Percentiles rank a stretch among this genome's conserved stretches.
Conservation (phyloP, 2,888 invertebrate species). For the Trissoscelio sp. region DNA sequence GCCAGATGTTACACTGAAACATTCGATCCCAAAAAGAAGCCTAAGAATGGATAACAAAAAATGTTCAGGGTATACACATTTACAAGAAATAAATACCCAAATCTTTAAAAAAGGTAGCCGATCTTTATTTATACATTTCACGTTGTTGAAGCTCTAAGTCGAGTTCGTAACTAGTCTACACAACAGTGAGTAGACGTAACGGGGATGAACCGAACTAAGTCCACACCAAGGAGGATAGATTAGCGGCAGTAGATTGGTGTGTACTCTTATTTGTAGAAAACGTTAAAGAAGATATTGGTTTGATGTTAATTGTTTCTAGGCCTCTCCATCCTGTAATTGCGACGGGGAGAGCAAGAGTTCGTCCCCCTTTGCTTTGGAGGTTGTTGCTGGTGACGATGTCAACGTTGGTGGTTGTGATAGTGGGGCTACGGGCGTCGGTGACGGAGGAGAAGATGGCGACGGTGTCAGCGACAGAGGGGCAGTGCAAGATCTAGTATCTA, state of each 20-base stretch:
- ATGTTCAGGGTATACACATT: too few relatives aligned
- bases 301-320: slow-evolving; percentile 30
- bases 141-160: slow-evolving; percentile 62
- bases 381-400: slow-evolving; percentile 68
- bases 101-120: slow-evolving; percentile 75
- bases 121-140: slow-evolving; percentile 75
- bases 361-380: slow-evolving; percentile 75
- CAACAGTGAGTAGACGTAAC: slow-evolving; percentile 62
- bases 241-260: slow-evolving; percentile 69
- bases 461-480: slow-evolving; percentile 71
- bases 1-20: too few relatives aligned
- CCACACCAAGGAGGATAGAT: slow-evolving; percentile 59
- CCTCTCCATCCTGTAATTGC: slow-evolving; percentile 78
- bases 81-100: too few relatives aligned
- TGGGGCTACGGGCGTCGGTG: slow-evolving; percentile 70
- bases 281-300: slow-evolving; percentile 38
- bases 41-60: background rate
- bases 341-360: slow-evolving; percentile 80
- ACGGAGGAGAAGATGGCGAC: slow-evolving; percentile 75
- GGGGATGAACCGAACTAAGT: slow-evolving; percentile 53
- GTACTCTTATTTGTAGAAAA: slow-evolving; percentile 65
- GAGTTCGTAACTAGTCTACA: slow-evolving; percentile 63
- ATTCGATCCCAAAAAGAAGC: too few relatives aligned
- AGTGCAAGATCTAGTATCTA: slow-evolving; percentile 68
- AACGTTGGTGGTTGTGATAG: slow-evolving; percentile 42